Evolutionary conservation across 2,888 invertebrate species (phyloP).

Genomic region (Diarsia rubi): DNA sequence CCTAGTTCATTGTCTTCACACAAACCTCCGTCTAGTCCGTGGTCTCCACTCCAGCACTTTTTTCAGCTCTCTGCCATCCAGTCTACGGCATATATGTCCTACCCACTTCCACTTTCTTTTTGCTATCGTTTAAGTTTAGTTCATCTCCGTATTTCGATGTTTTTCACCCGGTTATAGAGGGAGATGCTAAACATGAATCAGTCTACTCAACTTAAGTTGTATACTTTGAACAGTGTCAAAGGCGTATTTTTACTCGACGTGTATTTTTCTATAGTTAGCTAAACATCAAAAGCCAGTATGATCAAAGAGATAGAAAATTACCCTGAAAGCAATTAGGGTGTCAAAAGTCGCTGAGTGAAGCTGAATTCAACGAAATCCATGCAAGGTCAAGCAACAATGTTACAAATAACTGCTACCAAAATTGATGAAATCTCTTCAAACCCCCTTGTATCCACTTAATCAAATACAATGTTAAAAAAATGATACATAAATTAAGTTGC

Average conservation of each 20-base stretch:
- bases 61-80: too few relatives aligned
- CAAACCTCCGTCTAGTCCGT: too few relatives aligned
- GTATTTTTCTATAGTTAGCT: neutral
- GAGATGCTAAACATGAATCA: too few relatives aligned
- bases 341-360: conserved; percentile 9
- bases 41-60: too few relatives aligned
- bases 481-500: neutral
- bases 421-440: neutral
- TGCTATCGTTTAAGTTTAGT: too few relatives aligned
- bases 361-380: neutral
- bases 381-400: neutral
- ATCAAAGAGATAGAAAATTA: conserved; percentile 34
- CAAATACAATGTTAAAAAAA: neutral
- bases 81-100: too few relatives aligned
- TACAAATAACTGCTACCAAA: neutral
- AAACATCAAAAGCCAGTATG: conserved; percentile 21
- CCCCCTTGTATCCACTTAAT: neutral
- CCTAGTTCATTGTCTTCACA: too few relatives aligned
- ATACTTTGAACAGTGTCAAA: neutral
- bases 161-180: too few relatives aligned
- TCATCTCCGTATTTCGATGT: too few relatives aligned
- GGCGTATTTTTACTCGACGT: neutral
- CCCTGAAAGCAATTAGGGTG: conserved; percentile 20
- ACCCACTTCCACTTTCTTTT: too few relatives aligned
- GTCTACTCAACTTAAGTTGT: neutral